These are phyloP conservation scores for Rhombomys opimus DNA, from an alignment of 2,113 vertebrate species.

Conservation along the genomic window DNA sequence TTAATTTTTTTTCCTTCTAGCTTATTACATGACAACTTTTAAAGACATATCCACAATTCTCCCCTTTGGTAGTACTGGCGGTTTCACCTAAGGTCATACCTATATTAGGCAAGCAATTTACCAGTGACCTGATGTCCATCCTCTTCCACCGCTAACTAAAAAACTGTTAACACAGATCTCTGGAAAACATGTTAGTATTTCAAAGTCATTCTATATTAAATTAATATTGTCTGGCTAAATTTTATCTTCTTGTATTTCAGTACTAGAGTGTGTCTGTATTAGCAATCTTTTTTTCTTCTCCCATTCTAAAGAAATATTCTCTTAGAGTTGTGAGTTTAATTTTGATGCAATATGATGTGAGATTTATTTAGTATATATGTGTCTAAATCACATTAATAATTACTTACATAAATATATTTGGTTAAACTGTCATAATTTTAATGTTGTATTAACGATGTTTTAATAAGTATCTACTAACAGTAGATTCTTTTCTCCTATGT, in stretches of 20 bases:
- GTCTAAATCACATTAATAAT: no score
- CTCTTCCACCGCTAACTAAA: neutral
- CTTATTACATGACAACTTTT: neutral
- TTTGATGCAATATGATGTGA: no score
- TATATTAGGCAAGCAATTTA: neutral
- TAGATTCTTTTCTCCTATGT: neutral
- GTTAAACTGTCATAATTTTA: neutral
- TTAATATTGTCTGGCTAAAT: neutral
- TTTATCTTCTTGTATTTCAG: neutral
- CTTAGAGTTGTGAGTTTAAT: neutral
- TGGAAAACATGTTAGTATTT: neutral
- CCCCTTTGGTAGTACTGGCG: neutral
- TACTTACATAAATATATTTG: neutral
- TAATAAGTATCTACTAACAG: no score
- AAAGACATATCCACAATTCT: neutral
- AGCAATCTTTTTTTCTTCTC: neutral
- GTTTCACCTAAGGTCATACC: neutral
- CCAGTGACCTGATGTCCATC: neutral
- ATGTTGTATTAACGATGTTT: neutral
- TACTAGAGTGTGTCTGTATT: neutral
- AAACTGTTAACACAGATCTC: neutral
- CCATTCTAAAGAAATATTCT: neutral
- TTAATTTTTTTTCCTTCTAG: neutral
- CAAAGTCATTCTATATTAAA: neutral
- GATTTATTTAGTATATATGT: neutral